Evolutionary conservation across 2,113 vertebrate species (phyloP), one percentile per base, ranked within the genome.

Genomic region (Colius striatus): DNA sequence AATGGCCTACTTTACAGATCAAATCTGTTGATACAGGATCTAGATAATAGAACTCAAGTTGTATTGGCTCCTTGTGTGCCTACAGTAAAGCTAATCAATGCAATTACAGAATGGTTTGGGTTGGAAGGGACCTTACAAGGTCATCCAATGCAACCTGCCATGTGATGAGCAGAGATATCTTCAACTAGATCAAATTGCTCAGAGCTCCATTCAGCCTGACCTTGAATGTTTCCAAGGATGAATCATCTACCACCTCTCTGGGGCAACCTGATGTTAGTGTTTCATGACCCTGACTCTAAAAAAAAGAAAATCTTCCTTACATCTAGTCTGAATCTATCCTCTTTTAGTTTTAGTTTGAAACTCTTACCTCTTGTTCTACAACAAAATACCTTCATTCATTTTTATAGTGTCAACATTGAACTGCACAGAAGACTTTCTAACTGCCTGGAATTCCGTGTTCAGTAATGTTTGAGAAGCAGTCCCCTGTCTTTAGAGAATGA

Each of bases 201-300:
- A 84, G 48, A 81, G 26, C 15, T 16, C 30, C 2, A 0, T 63
- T n/a, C 1, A 5, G 2, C 65, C 38, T 85, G 30, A 2, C 6
- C 8, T 65, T 73, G 68, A 73, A 25, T 65, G 18, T 50, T 68
- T 54, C 26, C 34, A n/a, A 20, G 6, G 20, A 54, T 50, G 13
- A 7, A 11, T 16, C n/a, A 82, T 54, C 45, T 0, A 1, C 30
- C 9, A 50, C 7, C 16, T 48, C 29, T 72, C 48, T 48, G 63
- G 19, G 53, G 53, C 14, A 34, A 48, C 12, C 16, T 48, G 6
- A 41, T 47, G 20, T 11, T 20, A 45, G 17, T 55, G 34, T 65
- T 58, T 41, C 11, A 12, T 4, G n/a, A 41, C 27, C 15, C 11
- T 65, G n/a, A 48, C 7, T 2, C 11, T 50, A 65, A 84, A 77